Evolutionary conservation across 2,113 vertebrate species (phyloP).

Genomic region (Oncorhynchus clarkii): DNA sequence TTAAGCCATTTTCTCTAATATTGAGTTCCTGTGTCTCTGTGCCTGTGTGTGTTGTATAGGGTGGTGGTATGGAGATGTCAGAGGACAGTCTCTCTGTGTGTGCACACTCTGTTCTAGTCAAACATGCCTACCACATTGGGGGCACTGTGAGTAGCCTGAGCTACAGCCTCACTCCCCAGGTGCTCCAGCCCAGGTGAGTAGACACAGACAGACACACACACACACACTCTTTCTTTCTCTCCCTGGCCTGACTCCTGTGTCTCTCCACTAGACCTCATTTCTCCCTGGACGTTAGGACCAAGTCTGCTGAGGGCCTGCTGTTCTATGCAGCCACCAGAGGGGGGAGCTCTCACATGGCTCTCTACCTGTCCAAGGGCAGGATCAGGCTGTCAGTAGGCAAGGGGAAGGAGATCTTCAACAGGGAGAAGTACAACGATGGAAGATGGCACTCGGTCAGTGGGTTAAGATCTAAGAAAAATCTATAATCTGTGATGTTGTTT

Average conservation of each 20-base stretch:
- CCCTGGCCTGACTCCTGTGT: conserved; percentile 6
- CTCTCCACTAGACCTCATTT: conserved; percentile 77
- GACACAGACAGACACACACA: conserved; percentile 13
- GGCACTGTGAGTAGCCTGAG: conserved; percentile 76
- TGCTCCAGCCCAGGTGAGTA: conserved; percentile 69
- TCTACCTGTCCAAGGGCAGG: conserved; percentile 85
- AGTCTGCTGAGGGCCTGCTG: conserved; percentile 79
- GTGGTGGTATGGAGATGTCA: conserved; percentile 8
- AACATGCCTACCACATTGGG: conserved; percentile 75
- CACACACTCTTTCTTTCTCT: neutral
- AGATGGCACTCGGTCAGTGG: conserved; percentile 90
- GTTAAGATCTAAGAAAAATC: too few relatives aligned
- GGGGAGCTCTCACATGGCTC: conserved; percentile 75
- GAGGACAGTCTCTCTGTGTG: conserved; percentile 53
- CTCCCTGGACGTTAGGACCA: conserved; percentile 81
- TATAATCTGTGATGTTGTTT: neutral
- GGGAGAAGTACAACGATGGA: conserved; percentile 83
- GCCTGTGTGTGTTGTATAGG: conserved; percentile 48
- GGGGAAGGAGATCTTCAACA: conserved; percentile 80
- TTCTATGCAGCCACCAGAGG: conserved; percentile 73
- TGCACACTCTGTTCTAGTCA: conserved; percentile 45
- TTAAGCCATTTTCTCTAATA: neutral
- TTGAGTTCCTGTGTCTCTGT: conserved; percentile 19
- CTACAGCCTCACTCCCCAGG: conserved; percentile 71
- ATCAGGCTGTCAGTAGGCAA: conserved; percentile 79